Evolutionary conservation across 2,888 invertebrate species (phyloP).

Genomic region (Calameuta pallipes): DNA sequence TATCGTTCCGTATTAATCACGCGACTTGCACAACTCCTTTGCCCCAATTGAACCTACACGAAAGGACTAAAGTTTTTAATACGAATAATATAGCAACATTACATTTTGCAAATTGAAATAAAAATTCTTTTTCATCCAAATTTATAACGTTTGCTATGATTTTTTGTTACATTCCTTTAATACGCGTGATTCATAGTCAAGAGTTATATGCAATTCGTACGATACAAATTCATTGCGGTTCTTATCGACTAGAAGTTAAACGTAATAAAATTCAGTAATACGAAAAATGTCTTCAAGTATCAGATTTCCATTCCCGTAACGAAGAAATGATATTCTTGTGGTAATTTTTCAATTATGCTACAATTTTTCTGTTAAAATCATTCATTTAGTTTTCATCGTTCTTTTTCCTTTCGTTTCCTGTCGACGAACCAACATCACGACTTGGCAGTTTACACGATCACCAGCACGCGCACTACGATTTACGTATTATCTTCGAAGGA

Average conservation of each 20-base stretch:
- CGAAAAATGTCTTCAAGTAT: not conserved
- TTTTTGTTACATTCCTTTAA: too few species aligned
- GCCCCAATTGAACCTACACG: too few species aligned
- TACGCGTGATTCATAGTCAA: too few species aligned
- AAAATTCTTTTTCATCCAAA: too few species aligned
- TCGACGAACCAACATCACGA: not conserved
- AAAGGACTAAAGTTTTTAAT: too few species aligned
- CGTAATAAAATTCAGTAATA: not conserved
- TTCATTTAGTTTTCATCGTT: not conserved
- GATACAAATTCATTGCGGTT: too few species aligned
- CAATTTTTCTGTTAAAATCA: not conserved
- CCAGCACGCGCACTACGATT: slow-evolving; percentile 16
- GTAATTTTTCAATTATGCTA: not conserved
- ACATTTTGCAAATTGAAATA: too few species aligned
- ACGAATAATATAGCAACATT: too few species aligned
- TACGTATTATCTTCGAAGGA: slow-evolving; percentile 20
- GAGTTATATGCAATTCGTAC: too few species aligned
- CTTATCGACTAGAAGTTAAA: not conserved
- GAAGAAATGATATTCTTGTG: not conserved
- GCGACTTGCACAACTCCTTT: too few species aligned
- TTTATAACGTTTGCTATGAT: too few species aligned
- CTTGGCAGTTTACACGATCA: not conserved
- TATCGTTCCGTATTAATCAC: too few species aligned
- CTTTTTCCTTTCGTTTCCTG: not conserved
- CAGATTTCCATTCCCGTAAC: not conserved